Percentiles rank a stretch among this genome's conserved stretches.
Evolutionary conservation across 2,113 vertebrate genomes (phyloP).

Genomic region (Channa argus): DNA sequence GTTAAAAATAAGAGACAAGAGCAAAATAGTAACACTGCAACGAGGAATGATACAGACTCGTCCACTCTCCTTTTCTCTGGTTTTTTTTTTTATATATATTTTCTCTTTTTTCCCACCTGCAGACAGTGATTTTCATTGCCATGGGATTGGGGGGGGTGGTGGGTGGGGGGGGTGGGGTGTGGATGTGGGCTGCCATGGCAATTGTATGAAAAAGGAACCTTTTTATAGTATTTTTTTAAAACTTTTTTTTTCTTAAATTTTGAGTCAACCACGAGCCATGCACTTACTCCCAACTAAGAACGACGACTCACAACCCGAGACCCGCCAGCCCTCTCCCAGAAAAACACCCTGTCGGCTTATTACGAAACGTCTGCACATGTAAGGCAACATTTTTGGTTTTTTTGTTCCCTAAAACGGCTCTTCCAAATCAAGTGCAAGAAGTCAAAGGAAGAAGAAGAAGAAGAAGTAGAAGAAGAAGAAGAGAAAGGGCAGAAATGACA

Average conservation of each 20-base stretch:
- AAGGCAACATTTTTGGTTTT: conserved; percentile 87
- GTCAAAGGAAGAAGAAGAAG: conserved; percentile 44
- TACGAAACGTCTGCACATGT: conserved; percentile 79
- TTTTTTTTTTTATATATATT: conserved; percentile 3
- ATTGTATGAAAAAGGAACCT: conserved; percentile 51
- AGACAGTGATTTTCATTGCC: conserved; percentile 45
- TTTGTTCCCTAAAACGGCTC: conserved; percentile 84
- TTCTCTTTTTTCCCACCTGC: neutral
- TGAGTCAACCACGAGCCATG: conserved; percentile 71
- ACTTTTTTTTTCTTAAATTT: conserved; percentile 1
- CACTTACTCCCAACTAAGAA: conserved; percentile 61
- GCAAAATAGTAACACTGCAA: conserved; percentile 45
- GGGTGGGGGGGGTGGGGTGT: too few species aligned
- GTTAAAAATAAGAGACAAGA: neutral
- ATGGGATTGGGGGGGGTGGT: conserved; percentile 30
- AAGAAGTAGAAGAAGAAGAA: conserved; percentile 26
- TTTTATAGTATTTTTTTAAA: neutral
- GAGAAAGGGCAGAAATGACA: conserved; percentile 44
- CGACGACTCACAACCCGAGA: conserved; percentile 35
- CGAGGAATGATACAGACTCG: conserved; percentile 43
- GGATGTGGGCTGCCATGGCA: conserved; percentile 66
- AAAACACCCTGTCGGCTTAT: conserved; percentile 73
- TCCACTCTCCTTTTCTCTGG: conserved; percentile 16
- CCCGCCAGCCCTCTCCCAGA: conserved; percentile 39
- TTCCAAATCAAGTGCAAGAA: conserved; percentile 80